These are phyloP conservation scores for Drosophila setosimentum DNA, from an alignment of 2,888 invertebrate species.

Conservation along the genomic window DNA sequence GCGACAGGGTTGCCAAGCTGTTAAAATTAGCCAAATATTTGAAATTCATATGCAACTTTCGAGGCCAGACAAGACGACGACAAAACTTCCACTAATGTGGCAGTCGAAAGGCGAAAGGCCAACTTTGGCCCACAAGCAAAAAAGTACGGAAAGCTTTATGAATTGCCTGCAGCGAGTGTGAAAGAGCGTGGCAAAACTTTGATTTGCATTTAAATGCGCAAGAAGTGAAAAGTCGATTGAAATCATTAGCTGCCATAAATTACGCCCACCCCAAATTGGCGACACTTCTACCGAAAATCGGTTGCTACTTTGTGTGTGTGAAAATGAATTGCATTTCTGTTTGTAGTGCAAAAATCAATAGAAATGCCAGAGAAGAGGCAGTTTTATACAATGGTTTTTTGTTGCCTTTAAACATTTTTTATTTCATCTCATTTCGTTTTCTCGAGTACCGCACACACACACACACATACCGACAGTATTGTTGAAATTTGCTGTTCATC, in stretches of 20 bases:
- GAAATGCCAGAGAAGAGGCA: slow-evolving; percentile 58
- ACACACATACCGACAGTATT: slow-evolving; percentile 16
- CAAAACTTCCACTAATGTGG: slow-evolving; percentile 37
- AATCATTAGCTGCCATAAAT: slow-evolving; percentile 73
- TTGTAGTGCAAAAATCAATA: slow-evolving; percentile 76
- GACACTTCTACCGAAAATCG: slow-evolving; percentile 39
- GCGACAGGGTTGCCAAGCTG: slow-evolving; percentile 13
- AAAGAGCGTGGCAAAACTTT: slow-evolving; percentile 27
- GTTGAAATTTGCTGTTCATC: slow-evolving; percentile 44
- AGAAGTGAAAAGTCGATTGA: slow-evolving; percentile 30
- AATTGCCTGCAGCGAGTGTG: slow-evolving; percentile 27
- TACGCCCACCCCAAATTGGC: slow-evolving; percentile 49
- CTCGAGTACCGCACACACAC: slow-evolving; percentile 62
- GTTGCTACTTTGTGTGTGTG: slow-evolving; percentile 52
- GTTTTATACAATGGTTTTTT: slow-evolving; percentile 52
- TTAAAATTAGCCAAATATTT: slow-evolving; percentile 23
- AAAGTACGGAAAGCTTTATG: slow-evolving; percentile 47
- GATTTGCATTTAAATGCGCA: slow-evolving; percentile 24
- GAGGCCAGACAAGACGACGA: slow-evolving; percentile 65
- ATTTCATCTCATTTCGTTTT: slow-evolving; percentile 64
- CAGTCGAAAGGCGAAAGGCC: slow-evolving; percentile 28
- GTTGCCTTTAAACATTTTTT: slow-evolving; percentile 44
- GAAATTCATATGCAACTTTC: slow-evolving; percentile 47
- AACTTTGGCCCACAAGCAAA: slow-evolving; percentile 22
- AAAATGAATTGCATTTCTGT: slow-evolving; percentile 76